A percentile compares a stretch with the other conserved stretches of the same genome.
phyloP scores from a whole-genome alignment of 2,888 invertebrate genomes.

The Tanypteryx hageni region DNA sequence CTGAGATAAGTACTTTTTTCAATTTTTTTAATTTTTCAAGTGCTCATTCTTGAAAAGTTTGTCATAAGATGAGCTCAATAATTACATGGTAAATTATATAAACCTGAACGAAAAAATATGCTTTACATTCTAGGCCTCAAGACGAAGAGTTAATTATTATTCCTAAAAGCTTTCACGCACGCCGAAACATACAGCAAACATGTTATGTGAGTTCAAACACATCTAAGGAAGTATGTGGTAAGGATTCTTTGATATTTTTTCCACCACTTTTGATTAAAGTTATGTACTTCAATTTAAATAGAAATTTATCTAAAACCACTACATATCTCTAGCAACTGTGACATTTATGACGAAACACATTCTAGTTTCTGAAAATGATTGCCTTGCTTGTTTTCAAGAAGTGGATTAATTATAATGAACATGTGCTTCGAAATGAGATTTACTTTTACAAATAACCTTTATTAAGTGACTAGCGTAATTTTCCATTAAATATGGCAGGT shows the following conservation, averaged over 20 bases:
- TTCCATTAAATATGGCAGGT: no score
- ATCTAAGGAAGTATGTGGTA: slow-evolving; percentile 62
- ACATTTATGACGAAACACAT: no score
- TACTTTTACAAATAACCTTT: no score
- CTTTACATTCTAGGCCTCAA: slow-evolving; percentile 2
- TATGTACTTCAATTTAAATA: no score
- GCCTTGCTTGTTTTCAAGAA: no score
- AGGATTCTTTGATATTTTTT: background rate
- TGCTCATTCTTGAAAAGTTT: no score
- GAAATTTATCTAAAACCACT: no score
- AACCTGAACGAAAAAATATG: background rate
- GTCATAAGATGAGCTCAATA: background rate
- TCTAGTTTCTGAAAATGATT: no score
- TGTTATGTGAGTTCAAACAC: slow-evolving; percentile 40
- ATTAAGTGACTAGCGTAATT: no score
- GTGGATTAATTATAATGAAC: no score
- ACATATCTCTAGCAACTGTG: no score
- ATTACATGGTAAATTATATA: background rate
- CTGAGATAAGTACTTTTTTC: background rate
- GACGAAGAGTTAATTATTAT: slow-evolving; percentile 58
- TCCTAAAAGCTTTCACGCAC: slow-evolving; percentile 62
- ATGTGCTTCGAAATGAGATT: no score
- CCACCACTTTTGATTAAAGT: background rate
- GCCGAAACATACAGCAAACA: slow-evolving; percentile 51
- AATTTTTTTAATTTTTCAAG: background rate